phyloP scores from a whole-genome alignment of 2,113 vertebrate genomes.

The Trematomus loennbergii region DNA sequence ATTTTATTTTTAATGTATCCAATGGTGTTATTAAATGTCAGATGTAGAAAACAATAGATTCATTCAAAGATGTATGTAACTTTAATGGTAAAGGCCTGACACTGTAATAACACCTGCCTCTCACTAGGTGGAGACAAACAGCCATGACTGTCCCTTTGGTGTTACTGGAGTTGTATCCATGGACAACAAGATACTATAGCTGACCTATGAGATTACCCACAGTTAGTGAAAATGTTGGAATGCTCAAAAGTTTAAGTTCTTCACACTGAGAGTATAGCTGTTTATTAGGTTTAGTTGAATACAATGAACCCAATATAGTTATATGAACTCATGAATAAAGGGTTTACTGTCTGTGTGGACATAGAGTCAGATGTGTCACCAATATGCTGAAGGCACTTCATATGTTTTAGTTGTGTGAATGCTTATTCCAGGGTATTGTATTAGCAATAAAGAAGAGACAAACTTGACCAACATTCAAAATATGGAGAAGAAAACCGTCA shows the following conservation, averaged over 20 bases:
- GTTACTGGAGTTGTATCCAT: no score
- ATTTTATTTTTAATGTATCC: no score
- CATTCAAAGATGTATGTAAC: no score
- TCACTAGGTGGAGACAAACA: constrained; percentile 26
- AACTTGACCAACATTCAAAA: neutral
- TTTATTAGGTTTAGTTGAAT: neutral
- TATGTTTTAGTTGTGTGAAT: no score
- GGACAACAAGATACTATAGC: neutral
- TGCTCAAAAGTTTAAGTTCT: neutral
- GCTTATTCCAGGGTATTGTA: neutral
- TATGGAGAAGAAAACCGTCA: neutral
- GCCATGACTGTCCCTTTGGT: neutral
- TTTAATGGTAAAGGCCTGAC: neutral
- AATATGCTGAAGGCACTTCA: no score
- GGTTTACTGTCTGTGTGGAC: neutral
- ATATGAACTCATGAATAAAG: neutral
- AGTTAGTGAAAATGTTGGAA: no score
- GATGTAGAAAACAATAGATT: no score
- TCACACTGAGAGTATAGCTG: neutral
- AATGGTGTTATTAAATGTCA: no score
- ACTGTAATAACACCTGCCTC: neutral
- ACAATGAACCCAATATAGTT: neutral
- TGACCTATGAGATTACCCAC: neutral
- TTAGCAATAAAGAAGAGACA: neutral
- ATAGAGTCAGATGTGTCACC: neutral